Evolutionary conservation across 2,797 vertebrate genomes (phyloP), one percentile per base, ranked within the genome.

Genomic region (Pseudocheirus occidentalis): DNA sequence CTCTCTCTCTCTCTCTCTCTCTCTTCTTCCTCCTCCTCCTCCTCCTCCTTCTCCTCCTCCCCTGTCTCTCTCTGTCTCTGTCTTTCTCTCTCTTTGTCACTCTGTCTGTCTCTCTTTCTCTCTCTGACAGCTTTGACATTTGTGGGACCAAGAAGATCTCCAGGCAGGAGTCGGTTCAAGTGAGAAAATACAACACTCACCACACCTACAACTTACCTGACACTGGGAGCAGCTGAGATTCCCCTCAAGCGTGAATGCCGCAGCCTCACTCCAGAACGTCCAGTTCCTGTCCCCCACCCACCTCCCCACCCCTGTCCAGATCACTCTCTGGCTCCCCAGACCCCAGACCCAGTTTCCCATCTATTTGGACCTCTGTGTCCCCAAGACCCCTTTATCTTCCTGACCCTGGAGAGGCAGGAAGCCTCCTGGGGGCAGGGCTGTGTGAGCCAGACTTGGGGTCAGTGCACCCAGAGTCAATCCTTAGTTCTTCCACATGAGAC

Each of bases 131-230:
- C 90, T 93, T 95, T 3, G 1, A 58, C 91, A 96, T 73, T 90
- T 58, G 93, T 50, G 24, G 93, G 50, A 97, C 55, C 46, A n/a
- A 10, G 0, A 4, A 62, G 9, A 55, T 93, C 21, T 94, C 96
- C 0, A 55, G 57, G 66, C 93, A 66, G 0, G 50, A 93, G 53
- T 5, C 12, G 0, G 28, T 66, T 29, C 55, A 0, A 3, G 1
- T 96, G 62, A 96, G 55, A 18, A 92, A 29, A 34, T 97, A 97
- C 29, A 93, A 54, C 89, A 93, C 92, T 12, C 96, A 98, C 91
- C 92, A 92, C 18, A 0, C 55, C 62, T 55, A 27, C 55, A 81
- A 57, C 54, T 14, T 14, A 55, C 34, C 7, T 0, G 93, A 52
- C 0, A 0, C 3, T n/a, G 52, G 56, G n/a, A 10, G 14, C 90